Base-by-base conservation (phyloP, 2,113 vertebrate genomes). In the Tachycineta bicolor region DNA sequence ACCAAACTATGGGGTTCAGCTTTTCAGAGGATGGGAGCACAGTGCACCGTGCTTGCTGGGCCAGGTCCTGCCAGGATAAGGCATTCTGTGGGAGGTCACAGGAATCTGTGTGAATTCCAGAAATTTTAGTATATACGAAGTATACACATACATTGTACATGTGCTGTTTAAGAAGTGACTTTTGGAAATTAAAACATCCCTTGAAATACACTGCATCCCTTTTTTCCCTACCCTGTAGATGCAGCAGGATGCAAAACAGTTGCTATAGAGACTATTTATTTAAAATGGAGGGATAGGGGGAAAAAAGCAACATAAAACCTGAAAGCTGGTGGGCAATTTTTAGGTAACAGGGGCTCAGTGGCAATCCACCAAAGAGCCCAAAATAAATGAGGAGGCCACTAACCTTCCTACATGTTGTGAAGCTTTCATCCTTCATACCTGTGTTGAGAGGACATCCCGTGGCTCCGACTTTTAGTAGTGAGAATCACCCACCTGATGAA, bases 261-360 rank as follows among this genome's bases (percentile, higher is more conserved):
- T 93, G 22, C 84, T 89, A 69, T 65, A 87, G 68, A 87, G 44
- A 91, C 31, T 41, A 73, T 76, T 92, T 85, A 41, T 25, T 58
- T 69, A 14, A 93, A 93, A 79, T 33, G 12, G 21, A 75, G 24
- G 23, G 39, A 41, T 8, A 2, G 3, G 3, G 14, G 5, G 10
- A 0, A 2, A 64, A 64, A 55, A 71, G 1, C 11, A 34, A 24
- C 11, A 18, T 33, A 85, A 77, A 77, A 58, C 3, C 28, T 33
- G 20, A 50, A 81, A 83, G 18, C 14, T 65, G 28, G 17, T 60
- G 46, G 46, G 20, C 12, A 39, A 23, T 75, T 78, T 89, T 84
- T 46, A 46, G 41, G 26, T 50, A 82, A 31, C 41, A 47, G 15
- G 8, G 21, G 4, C 21, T 82, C 74, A 53, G 47, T 41, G 29